Evolutionary conservation across 2,113 vertebrate species (phyloP).

Genomic region (Cyanoramphus novaezelandiae): DNA sequence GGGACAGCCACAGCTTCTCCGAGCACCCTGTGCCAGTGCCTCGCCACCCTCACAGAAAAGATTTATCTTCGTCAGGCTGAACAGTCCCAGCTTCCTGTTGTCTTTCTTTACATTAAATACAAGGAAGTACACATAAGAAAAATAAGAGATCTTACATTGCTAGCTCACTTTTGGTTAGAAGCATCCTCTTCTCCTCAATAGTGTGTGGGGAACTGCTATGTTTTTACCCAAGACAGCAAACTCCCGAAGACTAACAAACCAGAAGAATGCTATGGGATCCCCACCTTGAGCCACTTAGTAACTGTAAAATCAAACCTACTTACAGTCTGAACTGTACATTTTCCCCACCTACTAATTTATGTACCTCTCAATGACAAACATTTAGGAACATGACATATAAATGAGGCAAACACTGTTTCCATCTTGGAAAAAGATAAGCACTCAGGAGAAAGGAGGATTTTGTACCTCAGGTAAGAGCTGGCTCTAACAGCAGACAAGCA

Average conservation of each 20-base stretch:
- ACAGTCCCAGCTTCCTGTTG: background rate
- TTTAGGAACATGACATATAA: background rate
- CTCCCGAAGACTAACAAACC: background rate
- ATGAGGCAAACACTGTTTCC: background rate
- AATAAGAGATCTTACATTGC: background rate
- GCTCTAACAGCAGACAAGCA: background rate
- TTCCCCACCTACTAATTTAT: background rate
- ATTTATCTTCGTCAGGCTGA: background rate
- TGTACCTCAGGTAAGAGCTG: background rate
- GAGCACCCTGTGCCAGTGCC: background rate
- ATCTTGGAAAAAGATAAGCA: background rate
- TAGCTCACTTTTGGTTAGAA: background rate
- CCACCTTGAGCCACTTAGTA: background rate
- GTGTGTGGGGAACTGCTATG: background rate
- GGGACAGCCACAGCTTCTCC: background rate
- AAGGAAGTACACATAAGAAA: background rate
- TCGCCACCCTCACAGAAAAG: background rate
- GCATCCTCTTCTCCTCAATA: background rate
- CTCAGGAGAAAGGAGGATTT: background rate
- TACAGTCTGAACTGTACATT: background rate
- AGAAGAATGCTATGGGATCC: background rate
- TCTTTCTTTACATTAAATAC: background rate
- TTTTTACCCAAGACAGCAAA: background rate
- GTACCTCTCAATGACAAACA: background rate
- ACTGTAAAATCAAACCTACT: background rate